A percentile compares a stretch with the other conserved stretches of the same genome.
Conservation (phyloP, 2,797 vertebrate genomes). For the Argya squamiceps region DNA sequence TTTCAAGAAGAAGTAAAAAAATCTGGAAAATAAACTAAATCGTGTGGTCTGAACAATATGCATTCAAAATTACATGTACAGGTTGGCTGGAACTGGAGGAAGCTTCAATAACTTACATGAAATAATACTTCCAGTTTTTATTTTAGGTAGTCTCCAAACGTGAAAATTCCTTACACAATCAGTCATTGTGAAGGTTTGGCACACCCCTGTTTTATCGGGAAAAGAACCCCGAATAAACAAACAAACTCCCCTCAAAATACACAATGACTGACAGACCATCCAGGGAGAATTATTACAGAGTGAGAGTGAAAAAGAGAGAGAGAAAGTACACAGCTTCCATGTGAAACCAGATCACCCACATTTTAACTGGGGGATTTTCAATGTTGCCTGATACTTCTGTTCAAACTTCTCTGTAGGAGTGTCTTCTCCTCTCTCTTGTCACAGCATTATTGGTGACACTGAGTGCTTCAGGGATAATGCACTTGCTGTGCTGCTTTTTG, state of each 20-base stretch:
- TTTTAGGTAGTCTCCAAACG: not conserved
- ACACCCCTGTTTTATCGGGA: rapidly evolving
- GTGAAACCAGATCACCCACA: not conserved
- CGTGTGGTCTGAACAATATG: not conserved
- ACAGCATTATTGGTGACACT: not conserved
- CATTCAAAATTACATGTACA: not conserved
- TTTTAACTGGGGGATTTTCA: not conserved
- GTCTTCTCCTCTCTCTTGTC: not conserved
- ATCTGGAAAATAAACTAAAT: not conserved
- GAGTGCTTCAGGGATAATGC: not conserved
- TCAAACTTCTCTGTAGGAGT: rapidly evolving
- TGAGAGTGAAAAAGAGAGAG: not conserved
- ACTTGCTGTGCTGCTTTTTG: not conserved
- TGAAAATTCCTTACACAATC: not conserved
- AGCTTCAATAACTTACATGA: not conserved
- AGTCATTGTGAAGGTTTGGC: not conserved
- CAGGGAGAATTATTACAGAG: not conserved
- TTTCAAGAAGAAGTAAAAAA: not conserved
- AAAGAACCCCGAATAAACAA: not conserved
- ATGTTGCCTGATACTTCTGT: not conserved
- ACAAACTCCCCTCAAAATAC: not conserved
- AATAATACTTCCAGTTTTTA: not conserved
- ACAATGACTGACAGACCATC: not conserved
- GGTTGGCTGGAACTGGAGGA: not conserved
- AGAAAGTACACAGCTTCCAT: not conserved